phyloP scores from a whole-genome alignment of 2,113 vertebrate species.

The Platysternon megacephalum region DNA sequence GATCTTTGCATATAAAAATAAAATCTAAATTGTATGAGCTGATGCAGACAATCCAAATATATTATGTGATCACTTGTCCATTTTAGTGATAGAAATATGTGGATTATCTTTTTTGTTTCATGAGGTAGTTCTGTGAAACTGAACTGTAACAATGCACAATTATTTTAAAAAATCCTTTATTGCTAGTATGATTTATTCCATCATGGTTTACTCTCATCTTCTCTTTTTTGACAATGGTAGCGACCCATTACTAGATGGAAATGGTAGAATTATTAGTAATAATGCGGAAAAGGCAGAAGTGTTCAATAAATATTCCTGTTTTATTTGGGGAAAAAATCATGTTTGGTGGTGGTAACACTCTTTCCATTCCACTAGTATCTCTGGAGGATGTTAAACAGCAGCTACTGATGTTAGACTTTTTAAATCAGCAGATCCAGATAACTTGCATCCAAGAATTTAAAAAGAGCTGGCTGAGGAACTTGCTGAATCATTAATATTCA shows the following conservation, averaged over 20 bases:
- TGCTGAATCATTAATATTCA: no score
- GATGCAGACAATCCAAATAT: not conserved
- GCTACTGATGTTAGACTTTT: no score
- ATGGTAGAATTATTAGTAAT: no score
- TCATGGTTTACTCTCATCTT: not conserved
- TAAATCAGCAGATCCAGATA: no score
- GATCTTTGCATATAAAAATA: not conserved
- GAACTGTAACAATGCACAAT: not conserved
- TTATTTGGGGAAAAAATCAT: no score
- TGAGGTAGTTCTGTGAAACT: not conserved
- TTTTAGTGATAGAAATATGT: not conserved
- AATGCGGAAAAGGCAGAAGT: no score
- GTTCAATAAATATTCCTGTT: no score
- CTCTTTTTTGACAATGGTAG: conserved; percentile 4
- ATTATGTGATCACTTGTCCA: not conserved
- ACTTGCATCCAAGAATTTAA: no score
- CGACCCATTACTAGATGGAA: conserved; percentile 16
- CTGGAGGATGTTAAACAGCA: no score
- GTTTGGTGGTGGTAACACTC: no score
- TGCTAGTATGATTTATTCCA: conserved; percentile 25
- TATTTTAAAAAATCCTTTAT: conserved; percentile 25
- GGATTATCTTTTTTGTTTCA: not conserved
- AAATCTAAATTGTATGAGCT: not conserved
- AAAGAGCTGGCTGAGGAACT: no score
- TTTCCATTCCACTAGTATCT: no score